phyloP scores from a whole-genome alignment of 1,140 invertebrate genomes.

The Drosophila novamexicana region DNA sequence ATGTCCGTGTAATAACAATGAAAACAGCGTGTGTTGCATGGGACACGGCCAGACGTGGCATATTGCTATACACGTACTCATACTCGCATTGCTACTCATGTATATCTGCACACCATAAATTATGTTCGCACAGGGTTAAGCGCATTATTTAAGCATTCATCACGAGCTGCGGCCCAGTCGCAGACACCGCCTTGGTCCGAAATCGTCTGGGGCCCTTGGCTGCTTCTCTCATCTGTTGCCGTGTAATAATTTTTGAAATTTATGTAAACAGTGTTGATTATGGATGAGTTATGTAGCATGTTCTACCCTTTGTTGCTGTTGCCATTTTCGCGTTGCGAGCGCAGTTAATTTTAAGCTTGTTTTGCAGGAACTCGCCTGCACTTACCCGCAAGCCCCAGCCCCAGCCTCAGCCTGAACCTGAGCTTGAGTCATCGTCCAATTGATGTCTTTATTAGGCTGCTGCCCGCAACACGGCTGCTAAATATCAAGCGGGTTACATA shows the following conservation, averaged over 20 bases:
- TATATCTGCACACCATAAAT: conserved; percentile 83
- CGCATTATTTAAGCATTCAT: conserved; percentile 83
- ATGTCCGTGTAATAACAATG: conserved; percentile 81
- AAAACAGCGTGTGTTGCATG: conserved; percentile 72
- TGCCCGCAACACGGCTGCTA: conserved; percentile 35
- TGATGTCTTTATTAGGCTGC: conserved; percentile 77
- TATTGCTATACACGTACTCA: conserved; percentile 1
- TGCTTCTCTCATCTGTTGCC: conserved; percentile 50
- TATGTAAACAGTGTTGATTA: conserved; percentile 83
- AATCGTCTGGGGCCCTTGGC: conserved; percentile 26
- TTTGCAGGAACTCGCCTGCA: conserved; percentile 56
- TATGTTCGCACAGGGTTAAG: conserved; percentile 83
- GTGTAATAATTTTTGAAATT: conserved; percentile 83
- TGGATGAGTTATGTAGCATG: conserved; percentile 82
- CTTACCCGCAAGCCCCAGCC: conserved; percentile 47
- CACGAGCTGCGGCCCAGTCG: conserved; percentile 63
- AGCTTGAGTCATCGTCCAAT: conserved; percentile 72
- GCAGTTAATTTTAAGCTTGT: conserved; percentile 79
- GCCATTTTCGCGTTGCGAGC: conserved; percentile 64
- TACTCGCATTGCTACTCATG: conserved; percentile 62
- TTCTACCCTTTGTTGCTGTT: conserved; percentile 71
- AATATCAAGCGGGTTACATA: conserved; percentile 39
- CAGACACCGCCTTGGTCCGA: conserved; percentile 16
- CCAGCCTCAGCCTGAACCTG: conserved; percentile 8
- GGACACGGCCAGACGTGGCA: conserved; percentile 14